Base-by-base conservation (phyloP, 2,888 invertebrate genomes). In the Seira sanloemensis region DNA sequence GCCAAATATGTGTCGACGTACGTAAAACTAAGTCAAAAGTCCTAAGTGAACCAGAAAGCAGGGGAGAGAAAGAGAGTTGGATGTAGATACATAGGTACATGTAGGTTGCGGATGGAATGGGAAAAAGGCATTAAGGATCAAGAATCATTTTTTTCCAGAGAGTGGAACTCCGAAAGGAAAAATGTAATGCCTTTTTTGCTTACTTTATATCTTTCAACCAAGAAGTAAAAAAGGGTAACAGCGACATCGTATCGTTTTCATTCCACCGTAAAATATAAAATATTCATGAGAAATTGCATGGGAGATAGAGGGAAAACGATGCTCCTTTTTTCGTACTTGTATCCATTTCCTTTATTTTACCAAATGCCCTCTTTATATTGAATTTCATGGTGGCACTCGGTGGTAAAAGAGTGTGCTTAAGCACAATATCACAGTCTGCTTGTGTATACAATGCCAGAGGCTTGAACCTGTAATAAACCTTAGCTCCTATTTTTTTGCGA, bases 201-300 rank as follows among this genome's bases (percentile, higher is more conserved):
- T 75, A 26, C 37, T 62, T 62, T 62, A 62, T 62, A 46, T 54
- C 65, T 76, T 66, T 67, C 54, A 19, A 50, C 5, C 7, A 62
- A 76, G 66, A 76, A 76, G 46, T 37, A 68, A 46, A 78, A 77
- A 46, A 67, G 67, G 24, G 68, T 76, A 71, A 54, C 18, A 58
- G 58, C 68, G 78, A 72, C 72, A 72, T 78, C 68, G 46, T 68
- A 74, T 73, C 81, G 58, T 75, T 69, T 81, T 75, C 75, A 81
- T 76, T 76, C 66, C n/a, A 46, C 26, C 69, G 58, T 81, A 37
- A 65, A 77, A 67, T 67, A 82, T 77, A 82, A 82, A 82, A 82
- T 77, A 82, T 77, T 82, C 82, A 82, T 82, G 75, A 77, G 77
- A 76, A 62, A 77, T 82, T 82, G 82, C 82, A 77, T 69, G 76